phyloP scores from a whole-genome alignment of 92 coral and sea anemone species.

The Bergia puertoricense region DNA sequence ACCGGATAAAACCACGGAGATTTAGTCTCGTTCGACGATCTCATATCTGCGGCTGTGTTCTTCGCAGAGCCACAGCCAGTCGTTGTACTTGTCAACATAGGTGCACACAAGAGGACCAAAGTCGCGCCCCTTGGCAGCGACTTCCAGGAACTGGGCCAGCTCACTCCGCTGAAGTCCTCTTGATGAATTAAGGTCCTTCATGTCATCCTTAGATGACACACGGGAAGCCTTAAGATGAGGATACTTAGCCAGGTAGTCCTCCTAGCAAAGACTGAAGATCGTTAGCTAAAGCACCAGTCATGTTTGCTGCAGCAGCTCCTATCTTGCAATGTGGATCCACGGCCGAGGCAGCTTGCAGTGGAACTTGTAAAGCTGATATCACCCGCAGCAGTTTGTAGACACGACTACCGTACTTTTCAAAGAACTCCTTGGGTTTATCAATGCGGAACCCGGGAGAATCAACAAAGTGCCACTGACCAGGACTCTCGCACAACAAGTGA shows the following conservation, averaged over 20 bases:
- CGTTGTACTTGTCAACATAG: conserved; percentile 38
- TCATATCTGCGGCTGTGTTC: conserved; percentile 8
- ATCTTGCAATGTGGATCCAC: conserved; percentile 42
- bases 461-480: conserved; percentile 52
- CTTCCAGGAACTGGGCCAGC: conserved; percentile 44
- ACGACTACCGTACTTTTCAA: conserved; percentile 40
- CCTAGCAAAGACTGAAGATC: conserved; percentile 33
- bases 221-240: conserved; percentile 35
- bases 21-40: conserved; percentile 10
- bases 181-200: conserved; percentile 31
- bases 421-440: conserved; percentile 53
- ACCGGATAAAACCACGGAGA: neutral
- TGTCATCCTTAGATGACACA: conserved; percentile 29
- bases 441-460: conserved; percentile 54
- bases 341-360: conserved; percentile 12
- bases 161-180: conserved; percentile 46
- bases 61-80: conserved; percentile 31
- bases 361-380: conserved; percentile 20
- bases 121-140: conserved; percentile 33
- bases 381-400: conserved; percentile 38
- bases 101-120: conserved; percentile 57
- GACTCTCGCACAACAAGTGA: conserved; percentile 51
- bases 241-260: conserved; percentile 26
- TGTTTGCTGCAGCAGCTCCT: conserved; percentile 21
- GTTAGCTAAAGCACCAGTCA: neutral